Evolutionary conservation across 2,888 invertebrate genomes (phyloP), one percentile per base, ranked within the genome.

Genomic region (Tiliacea citrago): DNA sequence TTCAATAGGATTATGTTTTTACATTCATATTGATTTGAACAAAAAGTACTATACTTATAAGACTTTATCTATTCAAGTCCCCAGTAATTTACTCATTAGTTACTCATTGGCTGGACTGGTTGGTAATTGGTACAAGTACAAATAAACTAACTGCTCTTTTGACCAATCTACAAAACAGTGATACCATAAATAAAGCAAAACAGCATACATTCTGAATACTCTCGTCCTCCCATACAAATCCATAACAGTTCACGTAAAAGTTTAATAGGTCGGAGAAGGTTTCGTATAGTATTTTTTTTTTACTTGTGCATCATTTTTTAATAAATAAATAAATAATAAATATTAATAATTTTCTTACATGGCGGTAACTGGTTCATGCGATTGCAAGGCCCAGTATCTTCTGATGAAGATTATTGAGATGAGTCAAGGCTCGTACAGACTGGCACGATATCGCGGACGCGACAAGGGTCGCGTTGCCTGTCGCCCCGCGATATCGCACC

Each of bases 181-280:
- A 53, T 65, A 49, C 29, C 51, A 73, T 68, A 63, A 72, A 75
- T 51, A 72, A 68, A 63, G 42, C 62, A 81, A 47, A 57, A 81
- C 57, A 63, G 57, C 49, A 49, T 73, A 72, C 57, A 57, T 68
- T 57, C 61, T 60, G 55, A 68, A 57, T 29, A 58, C 24, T 61
- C 62, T 53, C 24, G 21, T 84, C 53, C 68, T 79, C 65, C 49
- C 74, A 78, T 63, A 70, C 60, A 62, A 82, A 82, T 85, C 67
- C 70, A 79, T 84, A 77, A 73, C 71, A 77, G 63, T 81, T 73
- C 79, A 67, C 79, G 68, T 84, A 77, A 87, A 86, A 88, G 70
- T 84, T 82, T 80, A 85, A 85, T 84, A 75, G 61, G 53, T 63
- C 68, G 55, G 65, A 83, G 83, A 82, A 88, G 88, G 87, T 88